Conservation (phyloP, 30 jellyfish, hydroid and myxozoan genomes). For the Aurelia sp. region DNA sequence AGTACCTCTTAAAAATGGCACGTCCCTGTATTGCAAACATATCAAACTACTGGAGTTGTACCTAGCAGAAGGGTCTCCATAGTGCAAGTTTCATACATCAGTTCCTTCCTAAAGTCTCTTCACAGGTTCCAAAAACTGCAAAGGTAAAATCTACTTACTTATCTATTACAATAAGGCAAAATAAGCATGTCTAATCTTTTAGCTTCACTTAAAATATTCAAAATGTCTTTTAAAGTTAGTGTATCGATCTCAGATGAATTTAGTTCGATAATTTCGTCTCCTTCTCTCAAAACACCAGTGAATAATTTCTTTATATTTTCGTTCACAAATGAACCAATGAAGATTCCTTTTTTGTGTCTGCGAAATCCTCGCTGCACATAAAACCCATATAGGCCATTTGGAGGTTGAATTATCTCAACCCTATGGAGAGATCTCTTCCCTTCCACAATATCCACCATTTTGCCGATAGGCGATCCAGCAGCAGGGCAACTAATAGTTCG, state of each 20-base stretch:
- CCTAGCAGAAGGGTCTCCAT: too few relatives aligned
- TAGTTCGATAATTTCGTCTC: conserved; percentile 49
- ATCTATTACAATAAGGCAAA: conserved; percentile 22
- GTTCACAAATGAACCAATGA: conserved; percentile 25
- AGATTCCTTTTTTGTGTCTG: conserved; percentile 36
- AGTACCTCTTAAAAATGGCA: too few relatives aligned
- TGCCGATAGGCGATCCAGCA: conserved; percentile 18
- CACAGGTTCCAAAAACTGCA: too few relatives aligned
- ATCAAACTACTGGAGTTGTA: too few relatives aligned
- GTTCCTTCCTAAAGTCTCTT: too few relatives aligned
- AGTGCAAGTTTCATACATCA: too few relatives aligned
- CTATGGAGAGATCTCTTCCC: conserved; percentile 24
- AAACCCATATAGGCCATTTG: conserved; percentile 59
- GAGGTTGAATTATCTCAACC: conserved; percentile 31
- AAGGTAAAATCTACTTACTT: neutral
- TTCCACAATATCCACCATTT: conserved; percentile 9
- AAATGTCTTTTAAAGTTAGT: conserved; percentile 2
- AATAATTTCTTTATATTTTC: conserved; percentile 24
- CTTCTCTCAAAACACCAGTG: conserved; percentile 41
- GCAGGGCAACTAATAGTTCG: conserved; percentile 4
- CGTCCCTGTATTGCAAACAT: too few relatives aligned
- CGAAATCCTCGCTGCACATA: conserved; percentile 46
- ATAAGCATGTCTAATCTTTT: conserved; percentile 15
- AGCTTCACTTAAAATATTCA: conserved; percentile 24
- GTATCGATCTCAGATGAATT: conserved; percentile 11